Evolutionary conservation across 2,888 invertebrate species (phyloP).

Genomic region (Pyralis farinalis): DNA sequence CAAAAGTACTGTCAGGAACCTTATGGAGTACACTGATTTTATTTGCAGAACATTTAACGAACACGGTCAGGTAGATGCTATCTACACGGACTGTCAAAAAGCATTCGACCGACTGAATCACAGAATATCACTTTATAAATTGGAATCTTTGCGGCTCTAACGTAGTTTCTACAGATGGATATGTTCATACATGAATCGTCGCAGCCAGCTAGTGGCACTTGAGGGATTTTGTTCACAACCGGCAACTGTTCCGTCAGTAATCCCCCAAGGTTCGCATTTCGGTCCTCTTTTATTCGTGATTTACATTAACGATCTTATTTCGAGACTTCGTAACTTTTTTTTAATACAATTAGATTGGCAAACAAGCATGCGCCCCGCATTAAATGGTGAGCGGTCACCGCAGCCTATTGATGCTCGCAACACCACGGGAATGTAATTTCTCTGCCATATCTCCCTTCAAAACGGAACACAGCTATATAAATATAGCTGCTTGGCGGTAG

Average conservation of each 20-base stretch:
- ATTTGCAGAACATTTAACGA: background rate
- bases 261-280: conserved; percentile 5
- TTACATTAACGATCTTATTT: conserved; percentile 1
- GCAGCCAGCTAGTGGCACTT: background rate
- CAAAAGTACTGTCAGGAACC: background rate
- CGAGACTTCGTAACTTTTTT: background rate
- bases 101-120: background rate
- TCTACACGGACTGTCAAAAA: background rate
- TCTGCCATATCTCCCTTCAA: no score
- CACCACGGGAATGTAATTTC: no score
- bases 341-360: no score
- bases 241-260: background rate
- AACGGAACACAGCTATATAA: no score
- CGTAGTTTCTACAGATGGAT: background rate
- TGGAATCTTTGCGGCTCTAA: background rate
- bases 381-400: no score
- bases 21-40: background rate
- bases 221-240: background rate
- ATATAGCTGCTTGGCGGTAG: no score
- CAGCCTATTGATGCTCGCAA: no score
- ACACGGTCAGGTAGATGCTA: background rate
- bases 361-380: no score
- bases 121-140: background rate
- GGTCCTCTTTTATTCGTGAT: conserved; percentile 1
- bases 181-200: background rate